These are phyloP conservation scores for Martes martes DNA, from an alignment of 2,113 vertebrate genomes.

Conservation along the genomic window DNA sequence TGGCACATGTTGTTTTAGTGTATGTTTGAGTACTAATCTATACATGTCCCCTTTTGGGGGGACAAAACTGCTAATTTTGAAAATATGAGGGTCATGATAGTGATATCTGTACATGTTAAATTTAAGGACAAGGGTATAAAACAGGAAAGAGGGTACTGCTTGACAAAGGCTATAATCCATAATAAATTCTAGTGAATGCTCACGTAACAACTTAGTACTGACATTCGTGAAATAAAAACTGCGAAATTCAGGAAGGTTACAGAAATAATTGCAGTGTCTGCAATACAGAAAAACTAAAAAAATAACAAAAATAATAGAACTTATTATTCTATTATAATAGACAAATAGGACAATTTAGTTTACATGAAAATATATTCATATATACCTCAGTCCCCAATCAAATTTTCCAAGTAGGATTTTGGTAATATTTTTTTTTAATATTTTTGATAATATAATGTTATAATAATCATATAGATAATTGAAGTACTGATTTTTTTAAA, in stretches of 20 bases:
- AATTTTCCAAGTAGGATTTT: neutral
- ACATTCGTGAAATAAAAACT: neutral
- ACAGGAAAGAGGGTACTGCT: neutral
- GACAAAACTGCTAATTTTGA: neutral
- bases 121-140: neutral
- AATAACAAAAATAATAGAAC: neutral
- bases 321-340: too few species aligned
- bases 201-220: neutral
- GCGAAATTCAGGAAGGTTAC: neutral
- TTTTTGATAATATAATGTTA: neutral
- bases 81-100: neutral
- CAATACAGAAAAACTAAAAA: neutral
- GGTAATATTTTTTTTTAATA: neutral
- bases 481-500: constrained; percentile 13
- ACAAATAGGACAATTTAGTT: neutral
- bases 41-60: neutral
- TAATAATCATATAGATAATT: neutral
- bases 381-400: neutral
- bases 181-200: neutral
- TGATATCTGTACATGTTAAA: neutral
- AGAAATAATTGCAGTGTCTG: neutral
- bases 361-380: neutral
- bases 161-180: neutral
- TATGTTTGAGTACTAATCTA: neutral
- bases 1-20: neutral